Base-by-base conservation (phyloP, 1,140 invertebrate species). In the Centruroides vittatus region DNA sequence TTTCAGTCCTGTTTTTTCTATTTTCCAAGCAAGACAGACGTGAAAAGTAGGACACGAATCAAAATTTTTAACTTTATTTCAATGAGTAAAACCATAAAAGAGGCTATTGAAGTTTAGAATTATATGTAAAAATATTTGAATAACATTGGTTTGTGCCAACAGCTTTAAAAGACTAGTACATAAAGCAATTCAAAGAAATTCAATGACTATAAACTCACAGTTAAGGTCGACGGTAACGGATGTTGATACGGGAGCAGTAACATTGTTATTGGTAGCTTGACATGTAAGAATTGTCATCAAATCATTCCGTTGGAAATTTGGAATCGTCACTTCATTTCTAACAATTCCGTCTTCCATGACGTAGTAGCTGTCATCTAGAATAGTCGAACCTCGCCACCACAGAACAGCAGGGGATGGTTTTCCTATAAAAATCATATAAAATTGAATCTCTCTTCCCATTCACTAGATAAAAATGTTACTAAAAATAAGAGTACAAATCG, bases 141-240 rank as follows among this genome's bases (percentile, higher is more conserved):
- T 41, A 41, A 8, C 41, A 41, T 41, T 41, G 41, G 41, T 41
- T 23, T 41, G 8, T 41, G 41, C 41, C 41, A 41, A 41, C 41
- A 41, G 8, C 41, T 41, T 6, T 6, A 41, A 41, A 41, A 41
- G 41, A 41, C 5, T 41, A 41, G 5, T 41, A 41, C 11, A 12
- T 34, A 58, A n/a, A 23, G 35, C n/a, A 57, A 36, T 57, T 13
- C 23, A 35, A 36, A 23, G 34, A 36, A 12, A 41, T 48, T 46
- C 34, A 13, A 36, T 23, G 12, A 41, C 34, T 35, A 11, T 48
- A 41, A 36, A 86, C 86, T 86, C 78, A 90, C 87, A 84, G 72
- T 88, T 86, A 85, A 94, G 91, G 74, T 93, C 87, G 60, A 94
- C 78, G 68, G 85, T 84, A 35, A 93, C 84, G 23, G 85, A 84